A percentile compares a stretch with the other conserved stretches of the same genome.
Evolutionary conservation across 2,797 vertebrate genomes (phyloP).

Genomic region (Chrysolophus pictus): DNA sequence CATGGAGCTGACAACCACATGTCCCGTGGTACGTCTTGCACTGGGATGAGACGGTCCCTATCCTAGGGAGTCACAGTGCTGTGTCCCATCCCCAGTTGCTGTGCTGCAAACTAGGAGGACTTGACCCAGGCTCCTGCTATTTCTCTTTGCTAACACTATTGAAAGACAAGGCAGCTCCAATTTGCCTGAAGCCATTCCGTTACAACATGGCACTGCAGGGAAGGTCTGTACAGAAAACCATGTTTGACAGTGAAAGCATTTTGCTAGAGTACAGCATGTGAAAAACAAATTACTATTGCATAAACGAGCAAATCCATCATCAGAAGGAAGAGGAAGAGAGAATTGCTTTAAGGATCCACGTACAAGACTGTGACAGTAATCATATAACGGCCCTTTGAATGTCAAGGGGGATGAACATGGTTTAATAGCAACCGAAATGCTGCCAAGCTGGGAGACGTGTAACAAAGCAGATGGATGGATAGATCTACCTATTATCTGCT

Average conservation of each 20-base stretch:
- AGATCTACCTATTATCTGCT: slow-evolving; percentile 38
- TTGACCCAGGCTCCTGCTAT: background rate
- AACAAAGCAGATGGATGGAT: slow-evolving; percentile 26
- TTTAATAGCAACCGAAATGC: slow-evolving; percentile 25
- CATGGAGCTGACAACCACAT: rapidly evolving
- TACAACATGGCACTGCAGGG: background rate
- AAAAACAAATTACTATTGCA: slow-evolving; percentile 39
- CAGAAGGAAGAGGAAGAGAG: background rate
- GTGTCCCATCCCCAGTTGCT: rapidly evolving
- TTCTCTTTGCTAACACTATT: background rate
- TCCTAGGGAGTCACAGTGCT: rapidly evolving
- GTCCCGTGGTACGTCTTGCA: rapidly evolving
- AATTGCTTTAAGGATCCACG: slow-evolving; percentile 28
- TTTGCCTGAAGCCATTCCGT: rapidly evolving
- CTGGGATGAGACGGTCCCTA: rapidly evolving
- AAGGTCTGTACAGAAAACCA: background rate
- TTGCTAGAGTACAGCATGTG: background rate
- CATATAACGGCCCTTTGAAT: slow-evolving; percentile 40
- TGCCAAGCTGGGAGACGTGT: background rate
- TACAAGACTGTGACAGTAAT: slow-evolving; percentile 41
- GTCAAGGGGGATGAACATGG: slow-evolving; percentile 22
- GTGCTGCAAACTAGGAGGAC: rapidly evolving
- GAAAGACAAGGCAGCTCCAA: slow-evolving; percentile 1
- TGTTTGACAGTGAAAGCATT: background rate
- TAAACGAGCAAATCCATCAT: slow-evolving; percentile 46